Conservation (phyloP, 1,140 invertebrate species). For the Papilio xuthus region DNA sequence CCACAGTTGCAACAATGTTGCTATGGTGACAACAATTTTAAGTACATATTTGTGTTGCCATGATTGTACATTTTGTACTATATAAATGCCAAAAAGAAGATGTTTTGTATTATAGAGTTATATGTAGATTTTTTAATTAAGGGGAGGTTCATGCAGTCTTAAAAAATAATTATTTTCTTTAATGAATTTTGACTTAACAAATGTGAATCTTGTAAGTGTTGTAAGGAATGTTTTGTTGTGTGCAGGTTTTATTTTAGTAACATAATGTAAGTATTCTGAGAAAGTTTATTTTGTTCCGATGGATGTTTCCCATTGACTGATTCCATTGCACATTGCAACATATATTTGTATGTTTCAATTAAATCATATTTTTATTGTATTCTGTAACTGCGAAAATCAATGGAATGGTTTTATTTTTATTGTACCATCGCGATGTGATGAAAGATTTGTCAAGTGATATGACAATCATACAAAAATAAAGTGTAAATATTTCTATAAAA, state of each 20-base stretch:
- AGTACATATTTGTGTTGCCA: conserved; percentile 37
- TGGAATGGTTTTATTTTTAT: conserved; percentile 32
- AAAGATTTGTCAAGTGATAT: conserved; percentile 46
- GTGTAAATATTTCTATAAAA: conserved; percentile 74
- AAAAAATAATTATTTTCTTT: conserved; percentile 27
- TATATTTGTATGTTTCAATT: conserved; percentile 55
- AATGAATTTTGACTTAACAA: conserved; percentile 28
- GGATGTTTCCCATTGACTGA: conserved; percentile 58
- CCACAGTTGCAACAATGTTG: neutral
- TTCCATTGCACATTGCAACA: conserved; percentile 43
- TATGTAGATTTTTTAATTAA: conserved; percentile 50
- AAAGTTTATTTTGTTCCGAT: conserved; percentile 30
- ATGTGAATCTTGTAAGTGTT: conserved; percentile 14
- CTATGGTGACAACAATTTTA: conserved; percentile 31
- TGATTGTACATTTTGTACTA: conserved; percentile 66
- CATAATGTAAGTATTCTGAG: conserved; percentile 34
- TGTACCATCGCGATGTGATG: conserved; percentile 52
- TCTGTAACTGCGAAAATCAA: neutral
- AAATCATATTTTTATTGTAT: conserved; percentile 41
- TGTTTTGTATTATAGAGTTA: conserved; percentile 55
- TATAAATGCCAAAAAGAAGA: conserved; percentile 74
- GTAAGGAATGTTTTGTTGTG: conserved; percentile 32
- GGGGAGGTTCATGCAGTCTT: conserved; percentile 35
- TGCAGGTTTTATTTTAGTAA: conserved; percentile 35
- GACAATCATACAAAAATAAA: conserved; percentile 62